Conservation (phyloP, 2,113 vertebrate genomes). For the Microtus richardsoni region DNA sequence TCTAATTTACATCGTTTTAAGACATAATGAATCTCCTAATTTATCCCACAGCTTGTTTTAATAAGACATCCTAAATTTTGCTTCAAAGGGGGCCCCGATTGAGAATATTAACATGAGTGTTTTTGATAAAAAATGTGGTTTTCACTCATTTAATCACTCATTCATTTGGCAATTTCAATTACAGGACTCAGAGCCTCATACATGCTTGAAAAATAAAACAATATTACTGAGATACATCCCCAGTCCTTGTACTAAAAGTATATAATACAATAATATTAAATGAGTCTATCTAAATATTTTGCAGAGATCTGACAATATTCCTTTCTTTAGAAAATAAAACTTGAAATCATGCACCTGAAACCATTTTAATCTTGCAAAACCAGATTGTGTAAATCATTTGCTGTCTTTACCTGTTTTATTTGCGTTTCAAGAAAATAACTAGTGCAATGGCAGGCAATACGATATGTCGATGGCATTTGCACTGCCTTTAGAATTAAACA, state of each 20-base stretch:
- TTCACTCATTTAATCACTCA: neutral
- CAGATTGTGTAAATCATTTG: neutral
- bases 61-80: neutral
- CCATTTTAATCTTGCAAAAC: neutral
- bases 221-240: neutral
- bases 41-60: neutral
- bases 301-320: neutral
- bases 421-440: conserved; percentile 23
- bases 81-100: neutral
- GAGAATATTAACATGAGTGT: neutral
- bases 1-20: neutral
- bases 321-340: neutral
- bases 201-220: neutral
- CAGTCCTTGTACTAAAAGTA: neutral
- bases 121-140: neutral
- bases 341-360: neutral
- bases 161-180: neutral
- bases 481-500: conserved; percentile 17
- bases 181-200: neutral
- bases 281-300: neutral
- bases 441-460: neutral
- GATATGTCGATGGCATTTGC: neutral
- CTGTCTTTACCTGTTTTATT: neutral
- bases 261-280: neutral
- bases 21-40: neutral